Conservation (phyloP, 2,888 invertebrate species). For the Pristionchus exspectatus region DNA sequence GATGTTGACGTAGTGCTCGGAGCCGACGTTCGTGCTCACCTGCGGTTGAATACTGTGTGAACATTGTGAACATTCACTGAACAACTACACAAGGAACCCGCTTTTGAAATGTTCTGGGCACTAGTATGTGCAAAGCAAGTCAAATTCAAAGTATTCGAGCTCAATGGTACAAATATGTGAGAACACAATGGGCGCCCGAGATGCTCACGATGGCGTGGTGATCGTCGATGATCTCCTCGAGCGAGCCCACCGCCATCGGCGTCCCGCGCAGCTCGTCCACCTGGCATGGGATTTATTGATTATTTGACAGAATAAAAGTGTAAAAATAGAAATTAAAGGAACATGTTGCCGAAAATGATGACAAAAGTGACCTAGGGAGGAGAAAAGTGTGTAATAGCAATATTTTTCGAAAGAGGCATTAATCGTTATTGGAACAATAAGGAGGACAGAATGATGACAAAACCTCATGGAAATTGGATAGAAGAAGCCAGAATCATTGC, state of each 20-base stretch:
- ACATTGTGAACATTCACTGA: too few species aligned
- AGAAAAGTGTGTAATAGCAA: not conserved
- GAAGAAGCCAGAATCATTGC: not conserved
- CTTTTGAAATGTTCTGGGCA: too few species aligned
- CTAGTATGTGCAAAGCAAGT: too few species aligned
- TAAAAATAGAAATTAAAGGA: constrained; percentile 85
- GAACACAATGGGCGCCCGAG: too few species aligned
- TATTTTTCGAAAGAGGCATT: not conserved
- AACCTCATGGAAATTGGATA: not conserved
- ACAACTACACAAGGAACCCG: not conserved
- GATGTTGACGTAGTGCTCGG: constrained; percentile 99
- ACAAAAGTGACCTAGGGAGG: not conserved
- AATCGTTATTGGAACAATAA: not conserved
- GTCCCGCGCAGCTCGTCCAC: constrained; percentile 98
- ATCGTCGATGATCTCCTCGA: constrained; percentile 99
- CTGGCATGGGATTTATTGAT: constrained; percentile 79
- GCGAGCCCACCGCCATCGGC: constrained; percentile 99
- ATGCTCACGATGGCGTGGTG: constrained; percentile 94
- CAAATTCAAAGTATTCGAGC: too few species aligned
- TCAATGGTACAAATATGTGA: not conserved
- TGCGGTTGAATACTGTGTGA: not conserved
- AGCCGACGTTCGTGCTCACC: constrained; percentile 86
- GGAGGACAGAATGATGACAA: not conserved
- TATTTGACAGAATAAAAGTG: constrained; percentile 78
- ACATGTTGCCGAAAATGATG: constrained; percentile 49